These are phyloP conservation scores for Andricus grossulariae DNA, from an alignment of 1,140 invertebrate species.

Conservation along the genomic window DNA sequence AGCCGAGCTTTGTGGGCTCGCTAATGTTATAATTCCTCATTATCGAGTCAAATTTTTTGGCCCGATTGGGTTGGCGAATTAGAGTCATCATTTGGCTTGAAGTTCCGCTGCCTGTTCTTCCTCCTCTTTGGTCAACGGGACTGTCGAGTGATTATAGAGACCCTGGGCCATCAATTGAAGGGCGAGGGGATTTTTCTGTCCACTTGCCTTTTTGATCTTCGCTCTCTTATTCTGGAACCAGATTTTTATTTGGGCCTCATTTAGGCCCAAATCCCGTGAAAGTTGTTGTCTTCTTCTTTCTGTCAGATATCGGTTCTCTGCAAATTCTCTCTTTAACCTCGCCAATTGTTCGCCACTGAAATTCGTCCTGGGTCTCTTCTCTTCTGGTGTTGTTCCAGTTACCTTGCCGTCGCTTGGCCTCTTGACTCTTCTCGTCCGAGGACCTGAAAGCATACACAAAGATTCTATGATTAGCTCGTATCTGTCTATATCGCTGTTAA, in stretches of 20 bases:
- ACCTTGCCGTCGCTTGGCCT: constrained; percentile 51
- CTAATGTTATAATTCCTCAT: constrained; percentile 34
- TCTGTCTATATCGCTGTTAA: constrained; percentile 51
- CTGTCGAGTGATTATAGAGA: constrained; percentile 92
- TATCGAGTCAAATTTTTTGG: constrained; percentile 23
- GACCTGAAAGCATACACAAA: constrained; percentile 60
- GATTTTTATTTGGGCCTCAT: constrained; percentile 99
- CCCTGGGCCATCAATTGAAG: constrained; percentile 97
- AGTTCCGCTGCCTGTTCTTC: constrained; percentile 80
- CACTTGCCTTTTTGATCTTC: constrained; percentile 97
- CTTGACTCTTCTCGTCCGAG: constrained; percentile 67
- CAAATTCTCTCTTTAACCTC: constrained; percentile 95
- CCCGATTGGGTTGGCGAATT: constrained; percentile 40
- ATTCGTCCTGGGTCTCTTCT: constrained; percentile 96
- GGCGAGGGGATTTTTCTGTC: constrained; percentile 92
- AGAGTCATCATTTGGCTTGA: constrained; percentile 68
- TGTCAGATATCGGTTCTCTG: constrained; percentile 96
- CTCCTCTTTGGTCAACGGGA: constrained; percentile 88
- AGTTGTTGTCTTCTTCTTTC: constrained; percentile 94
- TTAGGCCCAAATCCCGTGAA: constrained; percentile 92
- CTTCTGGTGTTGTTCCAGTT: constrained; percentile 77
- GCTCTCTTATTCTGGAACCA: constrained; percentile 99
- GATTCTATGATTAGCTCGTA: constrained; percentile 58
- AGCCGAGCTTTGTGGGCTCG: neutral
- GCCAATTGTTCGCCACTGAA: constrained; percentile 96